Evolutionary conservation across 2,888 invertebrate species (phyloP), one percentile per base, ranked within the genome.

Genomic region (Drosophila engyochracea): DNA sequence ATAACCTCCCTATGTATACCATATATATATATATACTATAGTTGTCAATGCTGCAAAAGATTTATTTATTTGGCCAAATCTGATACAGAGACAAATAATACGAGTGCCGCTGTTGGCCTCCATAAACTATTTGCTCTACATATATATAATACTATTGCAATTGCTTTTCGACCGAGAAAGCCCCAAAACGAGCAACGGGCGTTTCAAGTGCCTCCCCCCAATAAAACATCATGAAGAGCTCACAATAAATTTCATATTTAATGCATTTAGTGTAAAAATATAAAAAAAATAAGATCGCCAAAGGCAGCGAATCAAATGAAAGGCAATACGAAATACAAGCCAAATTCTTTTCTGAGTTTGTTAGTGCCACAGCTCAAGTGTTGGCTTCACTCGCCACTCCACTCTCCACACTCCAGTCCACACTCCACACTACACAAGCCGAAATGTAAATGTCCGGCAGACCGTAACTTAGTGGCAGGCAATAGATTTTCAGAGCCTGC

Each of bases 391-490:
- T 9, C 47, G 16, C 9, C 9, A 25, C 47, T 47, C 16, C 47
- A 62, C 62, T 37, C 51, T 10, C 9, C 52, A n/a, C 30, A 4
- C 14, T n/a, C 39, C 37, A 37, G 37, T 55, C 57, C 57, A 39
- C 30, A 41, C 54, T 28, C 52, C 33, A 66, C 25, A 58, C 61
- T 49, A 33, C 58, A 57, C 68, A 69, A 81, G 74, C 75, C 86
- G 69, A 83, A 89, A 91, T 91, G 91, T 91, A 90, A 89, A 91
- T 91, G 89, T 88, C 85, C 90, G 90, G 91, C 89, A 88, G 91
- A 91, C 90, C 90, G 90, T 85, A 91, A 85, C 90, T 89, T 89
- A 91, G 89, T 90, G 91, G 91, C 84, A 86, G 82, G 87, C 91
- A 89, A 90, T 90, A 88, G 89, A 88, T 90, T 88, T 74, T 67